Evolutionary conservation across 2,888 invertebrate species (phyloP).

Genomic region (Cephus pulcher): DNA sequence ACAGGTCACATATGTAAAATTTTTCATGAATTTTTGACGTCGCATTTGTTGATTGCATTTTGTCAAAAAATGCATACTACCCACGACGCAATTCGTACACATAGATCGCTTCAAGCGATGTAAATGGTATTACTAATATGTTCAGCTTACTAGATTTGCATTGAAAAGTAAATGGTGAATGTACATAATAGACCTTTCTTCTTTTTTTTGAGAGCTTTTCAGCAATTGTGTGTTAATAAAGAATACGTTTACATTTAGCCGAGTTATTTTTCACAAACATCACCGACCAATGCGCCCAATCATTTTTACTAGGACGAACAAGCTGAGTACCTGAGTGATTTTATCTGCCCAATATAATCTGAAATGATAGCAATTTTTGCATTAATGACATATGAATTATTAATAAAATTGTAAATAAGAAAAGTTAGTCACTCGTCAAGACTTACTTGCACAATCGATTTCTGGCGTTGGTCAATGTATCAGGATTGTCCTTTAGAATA

Average conservation of each 20-base stretch:
- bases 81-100: neutral
- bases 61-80: neutral
- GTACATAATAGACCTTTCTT: neutral
- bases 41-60: neutral
- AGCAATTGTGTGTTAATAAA: slow-evolving; percentile 10
- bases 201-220: slow-evolving; percentile 1
- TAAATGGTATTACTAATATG: neutral
- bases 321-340: slow-evolving; percentile 72
- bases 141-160: slow-evolving; percentile 5
- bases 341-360: slow-evolving; percentile 79
- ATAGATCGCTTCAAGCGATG: neutral
- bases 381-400: neutral
- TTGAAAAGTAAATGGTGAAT: slow-evolving; percentile 6
- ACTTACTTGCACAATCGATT: slow-evolving; percentile 75
- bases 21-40: neutral
- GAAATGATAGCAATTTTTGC: slow-evolving; percentile 50
- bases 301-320: slow-evolving; percentile 70
- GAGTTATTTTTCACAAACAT: slow-evolving; percentile 24
- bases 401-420: neutral
- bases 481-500: slow-evolving; percentile 81
- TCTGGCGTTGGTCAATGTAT: slow-evolving; percentile 74
- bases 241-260: neutral
- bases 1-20: neutral
- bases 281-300: slow-evolving; percentile 54
- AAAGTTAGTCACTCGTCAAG: slow-evolving; percentile 8